Evolutionary conservation across 2,113 vertebrate genomes (phyloP), one percentile per base, ranked within the genome.

Genomic region (Pelodiscus sinensis): DNA sequence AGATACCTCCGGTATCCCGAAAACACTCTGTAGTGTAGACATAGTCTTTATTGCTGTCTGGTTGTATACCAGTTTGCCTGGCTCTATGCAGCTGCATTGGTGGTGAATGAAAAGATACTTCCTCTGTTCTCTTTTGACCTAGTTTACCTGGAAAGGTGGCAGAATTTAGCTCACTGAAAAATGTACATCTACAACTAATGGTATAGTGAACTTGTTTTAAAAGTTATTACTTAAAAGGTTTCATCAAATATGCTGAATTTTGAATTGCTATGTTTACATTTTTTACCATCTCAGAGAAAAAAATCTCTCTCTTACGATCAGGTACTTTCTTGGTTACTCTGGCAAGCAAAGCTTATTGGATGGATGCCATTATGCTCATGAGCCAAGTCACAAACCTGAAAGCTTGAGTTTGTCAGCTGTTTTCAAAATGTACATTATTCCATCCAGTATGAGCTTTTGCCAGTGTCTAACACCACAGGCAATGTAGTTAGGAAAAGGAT

Each of bases 41-140:
- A 44, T 44, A 44, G 44, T 6, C 44, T 44, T 5, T 44, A 25
- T 85, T 14, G 58, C 2, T 21, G 77, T 93, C 11, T n/a, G 56
- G 50, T 3, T 44, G 15, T 77, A 51, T 35, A 35, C 2, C 4
- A 19, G 4, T 3, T 9, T 83, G 25, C 21, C 27, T 71, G 13
- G 0, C 8, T 87, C 9, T 54, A 4, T 75, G 8, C 58, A 82
- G 8, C 13, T 85, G 3, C 18, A 38, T 54, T 68, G 77, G 3
- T 5, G 0, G 0, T 71, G 22, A 44, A 0, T 29, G 38, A 57
- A 82, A 86, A 57, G 0, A 1, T 5, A 3, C 44, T 24, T 83
- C 4, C n/a, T 52, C 73, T 75, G 2, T 56, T 68, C 31, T 52
- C 81, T 79, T 4, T 60, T 60, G 58, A 2, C 24, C 2, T 15